phyloP scores from a whole-genome alignment of 2,113 vertebrate genomes.

The Calyptommatus sinebrachiatus region DNA sequence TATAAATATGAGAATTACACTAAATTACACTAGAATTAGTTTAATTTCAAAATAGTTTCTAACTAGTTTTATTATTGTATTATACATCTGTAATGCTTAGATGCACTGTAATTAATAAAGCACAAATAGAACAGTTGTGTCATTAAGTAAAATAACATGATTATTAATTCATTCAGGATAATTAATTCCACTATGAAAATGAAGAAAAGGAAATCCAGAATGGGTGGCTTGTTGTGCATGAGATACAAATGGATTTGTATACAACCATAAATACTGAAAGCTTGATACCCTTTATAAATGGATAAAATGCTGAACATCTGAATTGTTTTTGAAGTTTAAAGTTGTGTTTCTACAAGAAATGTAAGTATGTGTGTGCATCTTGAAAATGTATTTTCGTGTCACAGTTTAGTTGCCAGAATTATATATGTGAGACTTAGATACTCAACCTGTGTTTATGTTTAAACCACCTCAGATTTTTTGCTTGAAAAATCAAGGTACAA shows the following conservation, averaged over 20 bases:
- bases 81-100: too few relatives aligned
- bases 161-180: neutral
- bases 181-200: neutral
- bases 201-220: neutral
- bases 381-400: neutral
- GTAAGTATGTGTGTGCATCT: neutral
- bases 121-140: too few relatives aligned
- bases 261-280: neutral
- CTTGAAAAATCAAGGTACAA: too few relatives aligned
- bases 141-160: too few relatives aligned
- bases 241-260: neutral
- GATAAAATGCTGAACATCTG: neutral
- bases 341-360: neutral
- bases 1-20: too few relatives aligned
- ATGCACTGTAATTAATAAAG: too few relatives aligned
- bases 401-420: neutral
- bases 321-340: slow-evolving; percentile 18
- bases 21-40: too few relatives aligned
- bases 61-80: too few relatives aligned
- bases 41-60: too few relatives aligned
- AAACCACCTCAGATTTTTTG: too few relatives aligned
- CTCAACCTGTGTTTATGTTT: neutral
- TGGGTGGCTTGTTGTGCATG: neutral
- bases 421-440: neutral
- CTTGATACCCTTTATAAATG: neutral